Evolutionary conservation across 1,140 invertebrate genomes (phyloP), one percentile per base, ranked within the genome.

Genomic region (Drosophila truncata): DNA sequence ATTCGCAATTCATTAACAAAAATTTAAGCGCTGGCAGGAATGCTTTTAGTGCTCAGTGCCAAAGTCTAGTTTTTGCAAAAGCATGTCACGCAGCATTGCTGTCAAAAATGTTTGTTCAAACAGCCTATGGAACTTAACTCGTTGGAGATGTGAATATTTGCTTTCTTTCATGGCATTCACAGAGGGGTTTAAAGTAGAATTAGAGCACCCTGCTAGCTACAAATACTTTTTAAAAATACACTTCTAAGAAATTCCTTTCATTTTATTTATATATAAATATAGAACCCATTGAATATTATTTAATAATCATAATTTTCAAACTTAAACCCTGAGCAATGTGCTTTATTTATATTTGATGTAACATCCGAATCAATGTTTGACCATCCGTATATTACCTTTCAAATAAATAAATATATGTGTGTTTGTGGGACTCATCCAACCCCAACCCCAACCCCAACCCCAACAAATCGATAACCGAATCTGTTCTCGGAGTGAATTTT

Each of bases 1-100:
- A 70, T 72, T 71, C 64, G 66, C 50, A 72, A 71, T 71, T 71
- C 65, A 71, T 72, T 72, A 71, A 72, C 69, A 72, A 60, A 41
- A 72, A 41, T 60, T 71, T 60, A 72, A 71, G 35, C 52, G 27
- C 37, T 49, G 35, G 20, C 66, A 41, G 67, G 37, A 59, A 42
- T 33, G 50, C 52, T 39, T 23, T 39, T 20, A 31, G 23, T n/a
- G 14, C 35, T 41, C 37, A 14, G 16, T 23, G 20, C 23, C 27
- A 55, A 69, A 46, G 14, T 35, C 14, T 69, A 41, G 20, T 44
- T 44, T 44, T 49, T 39, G 47, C 31, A 35, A 44, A 37, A 27
- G 39, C 62, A 64, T 41, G 57, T 42, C 55, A 65, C 57, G 27
- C 20, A 42, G 23, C 37, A 20, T 7, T 23, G 37, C 55, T 54